These are phyloP conservation scores for Deilephila elpenor DNA, from an alignment of 2,888 invertebrate species.

Conservation along the genomic window DNA sequence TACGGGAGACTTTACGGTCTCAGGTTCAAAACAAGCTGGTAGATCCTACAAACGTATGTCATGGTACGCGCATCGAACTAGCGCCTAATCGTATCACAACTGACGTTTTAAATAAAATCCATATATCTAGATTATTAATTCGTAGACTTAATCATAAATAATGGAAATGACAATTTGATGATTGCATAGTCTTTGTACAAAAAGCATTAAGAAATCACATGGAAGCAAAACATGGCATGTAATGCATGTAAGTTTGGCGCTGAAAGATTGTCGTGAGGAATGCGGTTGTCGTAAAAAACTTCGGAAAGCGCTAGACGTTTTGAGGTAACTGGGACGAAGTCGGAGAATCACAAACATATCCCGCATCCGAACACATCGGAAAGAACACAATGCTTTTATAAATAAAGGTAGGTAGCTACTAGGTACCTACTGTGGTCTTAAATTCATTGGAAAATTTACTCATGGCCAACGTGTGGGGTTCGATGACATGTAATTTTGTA, in stretches of 20 bases:
- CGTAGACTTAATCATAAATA: no score
- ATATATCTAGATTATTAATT: no score
- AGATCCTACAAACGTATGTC: no score
- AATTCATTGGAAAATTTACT: no score
- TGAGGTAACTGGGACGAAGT: slow-evolving; percentile 12
- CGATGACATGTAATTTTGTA: no score
- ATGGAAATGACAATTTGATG: no score
- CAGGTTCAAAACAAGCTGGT: no score
- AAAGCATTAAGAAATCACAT: neutral
- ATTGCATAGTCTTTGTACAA: neutral
- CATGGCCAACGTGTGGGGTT: no score
- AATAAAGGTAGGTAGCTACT: neutral
- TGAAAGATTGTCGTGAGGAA: slow-evolving; percentile 21
- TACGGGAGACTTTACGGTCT: no score
- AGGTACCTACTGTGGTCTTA: neutral
- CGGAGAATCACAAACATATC: slow-evolving; percentile 18
- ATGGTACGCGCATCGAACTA: no score
- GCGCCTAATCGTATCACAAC: no score
- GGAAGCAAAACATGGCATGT: neutral
- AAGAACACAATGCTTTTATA: neutral
- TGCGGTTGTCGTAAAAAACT: neutral
- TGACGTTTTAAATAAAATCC: no score
- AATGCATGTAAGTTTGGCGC: neutral
- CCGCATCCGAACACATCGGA: neutral
- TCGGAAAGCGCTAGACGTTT: neutral